These are phyloP conservation scores for Okamejei kenojei DNA, from an alignment of 2,797 vertebrate species.

Conservation along the genomic window DNA sequence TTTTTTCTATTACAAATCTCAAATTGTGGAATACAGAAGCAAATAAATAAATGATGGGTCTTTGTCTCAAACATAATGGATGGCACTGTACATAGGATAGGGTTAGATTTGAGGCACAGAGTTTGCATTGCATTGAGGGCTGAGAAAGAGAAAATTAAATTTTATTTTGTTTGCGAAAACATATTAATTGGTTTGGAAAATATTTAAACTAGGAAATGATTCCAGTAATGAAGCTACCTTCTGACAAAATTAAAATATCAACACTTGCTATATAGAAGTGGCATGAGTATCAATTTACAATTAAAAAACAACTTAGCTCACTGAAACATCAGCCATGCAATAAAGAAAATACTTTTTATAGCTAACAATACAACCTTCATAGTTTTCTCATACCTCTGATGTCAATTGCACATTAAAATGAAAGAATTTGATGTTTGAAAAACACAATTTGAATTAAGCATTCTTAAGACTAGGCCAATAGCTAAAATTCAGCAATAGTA, in stretches of 20 bases:
- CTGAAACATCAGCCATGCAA: background rate
- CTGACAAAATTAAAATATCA: background rate
- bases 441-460: background rate
- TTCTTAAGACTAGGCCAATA: background rate
- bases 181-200: background rate
- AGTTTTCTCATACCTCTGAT: background rate
- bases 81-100: background rate
- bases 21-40: too few species aligned
- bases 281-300: background rate
- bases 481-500: background rate
- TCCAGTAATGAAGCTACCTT: background rate
- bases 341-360: background rate
- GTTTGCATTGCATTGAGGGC: too few species aligned
- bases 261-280: background rate
- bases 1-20: too few species aligned
- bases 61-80: too few species aligned
- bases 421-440: background rate
- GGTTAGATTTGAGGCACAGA: background rate
- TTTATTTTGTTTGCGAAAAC: background rate
- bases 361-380: too few species aligned
- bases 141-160: background rate
- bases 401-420: background rate
- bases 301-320: background rate
- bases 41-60: too few species aligned
- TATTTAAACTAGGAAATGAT: background rate